Percentiles rank a stretch among this genome's conserved stretches.
Evolutionary conservation across 2,113 vertebrate species (phyloP).

Genomic region (Forbesichthys agassizii): DNA sequence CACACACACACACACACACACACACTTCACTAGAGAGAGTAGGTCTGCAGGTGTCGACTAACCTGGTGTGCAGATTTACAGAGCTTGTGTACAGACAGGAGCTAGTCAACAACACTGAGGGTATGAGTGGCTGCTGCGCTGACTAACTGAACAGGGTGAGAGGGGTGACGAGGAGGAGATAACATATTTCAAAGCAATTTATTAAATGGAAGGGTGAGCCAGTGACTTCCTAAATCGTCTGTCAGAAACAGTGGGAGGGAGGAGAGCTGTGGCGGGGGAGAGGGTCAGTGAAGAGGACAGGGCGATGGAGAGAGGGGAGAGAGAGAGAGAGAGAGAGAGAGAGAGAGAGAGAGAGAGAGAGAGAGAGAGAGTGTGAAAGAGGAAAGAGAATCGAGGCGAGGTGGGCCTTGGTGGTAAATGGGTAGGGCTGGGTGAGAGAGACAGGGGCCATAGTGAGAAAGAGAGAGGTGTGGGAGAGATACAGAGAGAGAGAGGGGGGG

Average conservation of each 20-base stretch:
- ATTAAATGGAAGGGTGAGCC: slow-evolving; percentile 77
- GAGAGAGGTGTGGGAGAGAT: slow-evolving; percentile 7
- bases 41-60: slow-evolving; percentile 55
- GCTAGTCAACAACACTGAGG: slow-evolving; percentile 25
- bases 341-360: neutral
- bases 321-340: neutral
- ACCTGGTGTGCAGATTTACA: neutral
- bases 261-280: slow-evolving; percentile 26
- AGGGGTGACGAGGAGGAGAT: slow-evolving; percentile 46
- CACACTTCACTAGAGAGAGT: slow-evolving; percentile 8
- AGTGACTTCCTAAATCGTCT: slow-evolving; percentile 74
- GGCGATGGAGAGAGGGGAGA: neutral
- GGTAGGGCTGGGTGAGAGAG: slow-evolving; percentile 63
- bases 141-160: slow-evolving; percentile 31
- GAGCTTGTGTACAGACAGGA: slow-evolving; percentile 26
- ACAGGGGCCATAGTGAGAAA: slow-evolving; percentile 47
- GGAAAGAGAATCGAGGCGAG: slow-evolving; percentile 40
- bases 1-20: slow-evolving; percentile 2
- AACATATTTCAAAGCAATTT: slow-evolving; percentile 73
- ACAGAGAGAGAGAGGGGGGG: slow-evolving; percentile 4
- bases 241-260: slow-evolving; percentile 69
- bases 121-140: slow-evolving; percentile 37
- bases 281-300: slow-evolving; percentile 37
- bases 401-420: slow-evolving; percentile 59
- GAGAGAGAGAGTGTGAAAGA: slow-evolving; percentile 52